Evolutionary conservation across 2,888 invertebrate species (phyloP), one percentile per base, ranked within the genome.

Genomic region (Charanyca ferruginea): DNA sequence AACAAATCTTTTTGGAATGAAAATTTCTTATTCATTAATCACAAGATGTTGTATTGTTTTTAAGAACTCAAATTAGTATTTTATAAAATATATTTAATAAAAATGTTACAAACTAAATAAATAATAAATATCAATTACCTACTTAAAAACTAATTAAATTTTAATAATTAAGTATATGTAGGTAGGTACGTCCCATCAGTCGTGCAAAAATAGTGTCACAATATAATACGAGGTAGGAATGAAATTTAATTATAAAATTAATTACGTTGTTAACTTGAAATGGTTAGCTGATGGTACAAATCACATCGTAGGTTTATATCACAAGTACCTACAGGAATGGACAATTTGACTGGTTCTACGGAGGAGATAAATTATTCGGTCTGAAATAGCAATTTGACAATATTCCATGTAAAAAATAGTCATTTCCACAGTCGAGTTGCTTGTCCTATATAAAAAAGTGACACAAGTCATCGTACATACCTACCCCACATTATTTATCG

Each of bases 141-240:
- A 57, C 69, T 57, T 73, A 57, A 48, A 4, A 5, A 44, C 47
- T 66, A 57, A 57, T 18, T 28, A 32, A 38, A 38, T 1, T 62
- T 18, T 28, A 57, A 38, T 32, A 28, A 13, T 38, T n/a, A 44
- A 38, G 25, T 55, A 44, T 55, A 51, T 48, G 22, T 23, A 38
- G 38, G 38, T 38, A 38, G 38, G 38, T 59, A 58, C 49, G 44
- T 61, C 32, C 48, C 42, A 66, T 47, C 42, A 64, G 55, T 64
- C 52, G 52, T 32, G 55, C 73, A 77, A 69, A 65, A 49, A 73
- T 2, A 51, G 64, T 55, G 23, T 28, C 35, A 59, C 61, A 49
- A 57, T 62, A 68, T 77, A 59, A 8, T 55, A 52, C 64, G 52
- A 68, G 55, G 51, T 62, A 65, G 55, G 52, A 53, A 68, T 55